phyloP scores from a whole-genome alignment of 2,888 invertebrate species.

The Apamea monoglypha region DNA sequence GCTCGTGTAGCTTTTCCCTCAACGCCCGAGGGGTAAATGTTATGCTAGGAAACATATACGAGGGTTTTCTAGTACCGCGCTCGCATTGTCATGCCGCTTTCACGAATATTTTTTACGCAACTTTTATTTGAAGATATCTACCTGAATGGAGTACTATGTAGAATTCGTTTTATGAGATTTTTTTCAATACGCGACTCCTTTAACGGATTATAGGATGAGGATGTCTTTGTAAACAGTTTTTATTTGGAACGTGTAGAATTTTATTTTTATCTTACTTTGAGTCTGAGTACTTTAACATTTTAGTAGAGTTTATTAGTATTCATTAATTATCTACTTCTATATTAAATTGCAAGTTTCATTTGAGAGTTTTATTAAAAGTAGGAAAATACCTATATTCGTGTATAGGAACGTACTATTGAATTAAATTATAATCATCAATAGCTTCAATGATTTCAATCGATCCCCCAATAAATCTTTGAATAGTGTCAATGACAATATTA shows the following conservation, averaged over 20 bases:
- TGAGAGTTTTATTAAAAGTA: background rate
- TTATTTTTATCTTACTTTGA: constrained; percentile 45
- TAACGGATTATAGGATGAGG: constrained; percentile 83
- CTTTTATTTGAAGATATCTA: constrained; percentile 87
- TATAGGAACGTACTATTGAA: too few species aligned
- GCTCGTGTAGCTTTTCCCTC: constrained; percentile 86
- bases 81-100: constrained; percentile 85
- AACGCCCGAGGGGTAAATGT: constrained; percentile 90
- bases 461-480: background rate
- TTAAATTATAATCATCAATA: background rate
- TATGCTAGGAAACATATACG: constrained; percentile 90
- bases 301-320: background rate
- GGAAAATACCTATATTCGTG: too few species aligned
- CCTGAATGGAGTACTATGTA: constrained; percentile 89
- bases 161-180: constrained; percentile 89
- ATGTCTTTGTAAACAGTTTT: constrained; percentile 69
- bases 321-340: background rate
- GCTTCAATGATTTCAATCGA: background rate
- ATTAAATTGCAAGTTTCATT: background rate
- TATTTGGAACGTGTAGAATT: constrained; percentile 55
- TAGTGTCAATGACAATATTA: background rate
- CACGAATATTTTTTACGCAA: constrained; percentile 87
- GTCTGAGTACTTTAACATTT: constrained; percentile 3
- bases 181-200: constrained; percentile 79
- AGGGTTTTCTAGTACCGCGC: constrained; percentile 86